These are phyloP conservation scores for Drosophila cyrtoloma DNA, from an alignment of 2,888 invertebrate genomes.

Conservation along the genomic window DNA sequence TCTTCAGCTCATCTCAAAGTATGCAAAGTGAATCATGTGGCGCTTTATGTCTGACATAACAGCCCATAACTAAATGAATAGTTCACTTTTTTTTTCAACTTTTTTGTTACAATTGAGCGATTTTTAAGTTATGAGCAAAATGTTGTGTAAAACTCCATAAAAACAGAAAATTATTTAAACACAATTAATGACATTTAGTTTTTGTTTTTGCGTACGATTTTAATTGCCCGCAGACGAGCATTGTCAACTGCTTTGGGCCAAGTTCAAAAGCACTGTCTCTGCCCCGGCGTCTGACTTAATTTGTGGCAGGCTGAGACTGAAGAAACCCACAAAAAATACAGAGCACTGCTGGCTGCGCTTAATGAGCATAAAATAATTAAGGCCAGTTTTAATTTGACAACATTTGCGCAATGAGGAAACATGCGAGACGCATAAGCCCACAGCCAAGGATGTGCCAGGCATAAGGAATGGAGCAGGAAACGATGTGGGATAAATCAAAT, in stretches of 20 bases:
- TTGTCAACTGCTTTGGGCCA: constrained; percentile 73
- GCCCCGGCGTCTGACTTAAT: constrained; percentile 48
- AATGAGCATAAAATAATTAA: constrained; percentile 81
- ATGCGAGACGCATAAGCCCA: constrained; percentile 3
- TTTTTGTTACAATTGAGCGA: constrained; percentile 71
- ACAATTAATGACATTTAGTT: constrained; percentile 76
- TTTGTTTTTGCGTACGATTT: constrained; percentile 35
- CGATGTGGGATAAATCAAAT: not conserved
- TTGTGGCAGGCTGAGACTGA: constrained; percentile 36
- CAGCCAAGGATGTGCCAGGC: constrained; percentile 52
- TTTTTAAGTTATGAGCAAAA: constrained; percentile 64
- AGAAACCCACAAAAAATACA: constrained; percentile 1
- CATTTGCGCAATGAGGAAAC: constrained; percentile 68
- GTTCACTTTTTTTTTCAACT: constrained; percentile 15
- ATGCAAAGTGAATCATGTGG: constrained; percentile 32
- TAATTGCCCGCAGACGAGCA: constrained; percentile 57
- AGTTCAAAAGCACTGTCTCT: constrained; percentile 57
- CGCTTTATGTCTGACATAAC: constrained; percentile 48
- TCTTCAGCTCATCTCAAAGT: constrained; percentile 42
- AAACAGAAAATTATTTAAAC: constrained; percentile 63
- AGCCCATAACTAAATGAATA: constrained; percentile 49
- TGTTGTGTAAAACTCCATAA: constrained; percentile 54
- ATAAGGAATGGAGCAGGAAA: constrained; percentile 31
- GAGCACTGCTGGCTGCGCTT: constrained; percentile 50
- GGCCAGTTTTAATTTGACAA: constrained; percentile 74